A percentile compares a stretch with the other conserved stretches of the same genome.
These are phyloP conservation scores for Eurystomus glaucurus DNA, from an alignment of 2,797 vertebrate genomes.

Conservation along the genomic window DNA sequence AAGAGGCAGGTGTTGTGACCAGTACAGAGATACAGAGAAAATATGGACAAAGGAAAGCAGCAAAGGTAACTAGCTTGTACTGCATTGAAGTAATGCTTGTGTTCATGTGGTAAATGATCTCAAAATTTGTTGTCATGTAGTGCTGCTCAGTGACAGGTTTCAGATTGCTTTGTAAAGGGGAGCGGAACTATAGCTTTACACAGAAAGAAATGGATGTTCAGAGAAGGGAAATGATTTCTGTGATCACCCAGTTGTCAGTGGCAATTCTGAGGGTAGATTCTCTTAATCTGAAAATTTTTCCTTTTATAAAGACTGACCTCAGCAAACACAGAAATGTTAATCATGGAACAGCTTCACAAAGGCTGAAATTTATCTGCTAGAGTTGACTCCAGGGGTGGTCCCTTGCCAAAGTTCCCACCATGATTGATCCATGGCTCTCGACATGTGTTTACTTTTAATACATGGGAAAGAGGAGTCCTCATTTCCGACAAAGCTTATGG, in stretches of 20 bases:
- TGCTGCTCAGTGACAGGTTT: not conserved
- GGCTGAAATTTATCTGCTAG: not conserved
- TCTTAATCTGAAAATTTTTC: not conserved
- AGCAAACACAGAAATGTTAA: not conserved
- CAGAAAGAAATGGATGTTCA: not conserved
- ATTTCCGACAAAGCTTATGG: not conserved
- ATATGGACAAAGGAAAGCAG: not conserved
- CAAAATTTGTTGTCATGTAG: not conserved
- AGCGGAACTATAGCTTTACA: not conserved
- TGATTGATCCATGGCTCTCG: not conserved
- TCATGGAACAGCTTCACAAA: not conserved
- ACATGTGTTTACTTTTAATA: not conserved
- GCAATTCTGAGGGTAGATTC: not conserved
- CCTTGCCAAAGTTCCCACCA: not conserved
- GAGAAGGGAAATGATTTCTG: not conserved
- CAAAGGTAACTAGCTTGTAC: not conserved
- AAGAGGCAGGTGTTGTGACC: not conserved
- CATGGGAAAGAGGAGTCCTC: not conserved
- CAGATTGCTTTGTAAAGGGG: not conserved
- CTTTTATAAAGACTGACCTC: not conserved
- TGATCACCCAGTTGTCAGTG: not conserved
- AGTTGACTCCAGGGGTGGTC: not conserved
- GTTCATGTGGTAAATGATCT: not conserved
- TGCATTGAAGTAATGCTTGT: not conserved
- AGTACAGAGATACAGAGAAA: not conserved